Percentiles rank a stretch among this genome's conserved stretches.
Evolutionary conservation across 2,888 invertebrate species (phyloP).

Genomic region (Ceriagrion tenellum): DNA sequence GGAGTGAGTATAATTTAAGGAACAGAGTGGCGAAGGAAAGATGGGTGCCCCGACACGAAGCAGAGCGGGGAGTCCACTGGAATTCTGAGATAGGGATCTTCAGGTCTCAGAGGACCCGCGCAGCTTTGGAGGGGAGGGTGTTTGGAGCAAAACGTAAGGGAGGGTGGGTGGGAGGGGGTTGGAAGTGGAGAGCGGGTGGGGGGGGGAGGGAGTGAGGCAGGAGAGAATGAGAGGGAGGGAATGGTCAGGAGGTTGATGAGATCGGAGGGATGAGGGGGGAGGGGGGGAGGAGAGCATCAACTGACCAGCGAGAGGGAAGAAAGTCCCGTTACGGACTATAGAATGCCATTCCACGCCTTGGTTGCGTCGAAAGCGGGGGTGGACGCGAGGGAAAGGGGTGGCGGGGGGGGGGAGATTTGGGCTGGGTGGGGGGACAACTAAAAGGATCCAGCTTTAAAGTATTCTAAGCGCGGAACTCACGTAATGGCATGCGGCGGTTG

Average conservation of each 20-base stretch:
- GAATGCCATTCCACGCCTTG: constrained; percentile 41
- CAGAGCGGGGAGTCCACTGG: not conserved
- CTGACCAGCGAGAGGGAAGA: constrained; percentile 49
- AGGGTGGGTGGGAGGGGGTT: not conserved
- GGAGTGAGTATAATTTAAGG: too few species aligned
- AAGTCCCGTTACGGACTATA: constrained; percentile 45
- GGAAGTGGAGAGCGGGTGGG: not conserved
- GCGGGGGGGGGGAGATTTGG: not conserved
- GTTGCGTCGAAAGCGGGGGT: constrained; percentile 36
- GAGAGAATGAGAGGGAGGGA: not conserved
- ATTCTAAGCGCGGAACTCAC: constrained; percentile 38
- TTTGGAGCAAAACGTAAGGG: not conserved
- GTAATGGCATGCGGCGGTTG: constrained; percentile 7
- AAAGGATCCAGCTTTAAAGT: constrained; percentile 25
- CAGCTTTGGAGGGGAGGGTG: too few species aligned
- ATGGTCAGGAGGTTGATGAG: not conserved
- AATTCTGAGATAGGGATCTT: not conserved
- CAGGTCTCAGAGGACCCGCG: not conserved
- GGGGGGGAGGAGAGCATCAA: constrained; percentile 48
- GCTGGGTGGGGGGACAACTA: not conserved
- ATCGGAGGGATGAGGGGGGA: not conserved
- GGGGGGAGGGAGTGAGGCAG: not conserved
- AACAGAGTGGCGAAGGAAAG: too few species aligned
- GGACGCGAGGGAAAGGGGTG: not conserved
- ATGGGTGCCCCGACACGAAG: not conserved